These are phyloP conservation scores for Psilopogon haemacephalus DNA, from an alignment of 2,113 vertebrate species.

Conservation along the genomic window DNA sequence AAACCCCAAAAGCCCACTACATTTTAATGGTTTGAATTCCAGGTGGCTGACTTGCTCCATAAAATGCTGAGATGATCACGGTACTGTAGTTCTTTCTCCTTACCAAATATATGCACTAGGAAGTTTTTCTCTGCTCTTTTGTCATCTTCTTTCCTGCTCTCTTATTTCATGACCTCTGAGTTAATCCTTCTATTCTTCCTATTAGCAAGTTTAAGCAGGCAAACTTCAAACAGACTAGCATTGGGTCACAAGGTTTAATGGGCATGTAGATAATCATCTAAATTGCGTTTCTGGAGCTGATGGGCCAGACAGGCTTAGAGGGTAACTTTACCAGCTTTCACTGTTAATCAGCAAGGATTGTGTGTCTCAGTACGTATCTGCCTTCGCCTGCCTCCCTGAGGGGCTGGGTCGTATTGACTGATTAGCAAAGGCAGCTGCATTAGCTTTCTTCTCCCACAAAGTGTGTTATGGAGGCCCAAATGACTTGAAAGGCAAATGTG, in stretches of 20 bases:
- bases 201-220: conserved; percentile 81
- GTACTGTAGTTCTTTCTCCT: background rate
- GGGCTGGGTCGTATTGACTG: conserved; percentile 70
- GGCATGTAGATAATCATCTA: conserved; percentile 82
- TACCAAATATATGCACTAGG: conserved; percentile 20
- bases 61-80: background rate
- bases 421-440: conserved; percentile 81
- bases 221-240: conserved; percentile 82
- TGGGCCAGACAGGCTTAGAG: conserved; percentile 78
- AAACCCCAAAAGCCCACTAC: too few species aligned
- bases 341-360: conserved; percentile 73
- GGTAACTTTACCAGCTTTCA: conserved; percentile 71
- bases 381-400: conserved; percentile 56
- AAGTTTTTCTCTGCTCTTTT: conserved; percentile 51
- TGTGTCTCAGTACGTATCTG: conserved; percentile 60
- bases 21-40: conserved; percentile 1
- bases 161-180: conserved; percentile 75
- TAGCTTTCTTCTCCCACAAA: conserved; percentile 72
- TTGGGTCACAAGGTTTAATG: conserved; percentile 82
- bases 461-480: conserved; percentile 61
- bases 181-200: conserved; percentile 82
- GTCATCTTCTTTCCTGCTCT: conserved; percentile 65
- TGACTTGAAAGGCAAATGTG: conserved; percentile 78
- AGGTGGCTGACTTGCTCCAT: background rate
- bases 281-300: conserved; percentile 83